phyloP scores from a whole-genome alignment of 2,113 vertebrate genomes.

The Psittacara wagleri region DNA sequence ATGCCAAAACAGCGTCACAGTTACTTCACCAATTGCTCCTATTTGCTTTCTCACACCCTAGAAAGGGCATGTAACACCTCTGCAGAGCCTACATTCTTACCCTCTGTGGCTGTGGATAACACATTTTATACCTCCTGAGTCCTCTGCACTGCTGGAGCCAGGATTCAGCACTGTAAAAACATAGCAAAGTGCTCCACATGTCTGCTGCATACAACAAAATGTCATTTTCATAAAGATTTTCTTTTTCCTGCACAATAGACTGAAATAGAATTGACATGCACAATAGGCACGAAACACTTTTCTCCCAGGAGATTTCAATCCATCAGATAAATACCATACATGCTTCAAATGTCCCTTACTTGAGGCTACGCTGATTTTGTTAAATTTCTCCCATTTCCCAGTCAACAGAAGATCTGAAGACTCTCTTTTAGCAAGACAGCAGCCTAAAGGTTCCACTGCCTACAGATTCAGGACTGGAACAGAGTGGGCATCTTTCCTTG shows the following conservation, averaged over 20 bases:
- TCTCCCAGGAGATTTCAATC: conserved; percentile 7
- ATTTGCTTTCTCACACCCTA: neutral
- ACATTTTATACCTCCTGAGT: neutral
- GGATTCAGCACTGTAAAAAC: neutral
- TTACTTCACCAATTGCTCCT: neutral
- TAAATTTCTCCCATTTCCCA: neutral
- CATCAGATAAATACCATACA: neutral
- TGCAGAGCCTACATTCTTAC: neutral
- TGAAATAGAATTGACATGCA: conserved; percentile 5
- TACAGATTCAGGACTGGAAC: neutral
- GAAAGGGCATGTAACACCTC: neutral
- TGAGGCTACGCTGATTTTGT: neutral
- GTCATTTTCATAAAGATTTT: conserved; percentile 11
- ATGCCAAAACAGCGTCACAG: neutral
- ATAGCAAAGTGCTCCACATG: neutral
- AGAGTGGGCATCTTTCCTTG: neutral
- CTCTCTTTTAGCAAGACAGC: neutral
- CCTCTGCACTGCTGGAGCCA: neutral
- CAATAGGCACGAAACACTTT: conserved; percentile 2
- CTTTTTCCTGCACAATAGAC: neutral
- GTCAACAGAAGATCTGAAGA: neutral
- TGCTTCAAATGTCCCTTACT: neutral
- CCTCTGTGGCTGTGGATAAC: neutral
- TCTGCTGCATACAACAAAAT: neutral
- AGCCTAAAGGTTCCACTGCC: neutral